Base-by-base conservation (phyloP, 2,113 vertebrate genomes). In the Nansenia antarctica region DNA sequence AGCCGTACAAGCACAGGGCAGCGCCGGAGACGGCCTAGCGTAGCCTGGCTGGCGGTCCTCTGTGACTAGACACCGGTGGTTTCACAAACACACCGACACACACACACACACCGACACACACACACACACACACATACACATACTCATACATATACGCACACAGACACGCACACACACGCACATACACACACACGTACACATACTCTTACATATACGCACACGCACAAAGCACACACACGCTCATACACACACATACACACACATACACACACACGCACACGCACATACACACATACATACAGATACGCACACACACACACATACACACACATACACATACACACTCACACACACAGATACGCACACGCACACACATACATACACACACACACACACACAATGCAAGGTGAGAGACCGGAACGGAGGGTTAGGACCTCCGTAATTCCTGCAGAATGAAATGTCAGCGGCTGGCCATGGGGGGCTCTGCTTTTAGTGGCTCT, bases 361-460 rank as follows among this genome's bases (percentile, higher is more conserved):
- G 2, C 49, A n/a, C 49, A n/a, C 52, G 2, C 52, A 26, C 52
- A 26, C 52, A 54, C 52, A 54, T n/a, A 53, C 18, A 53, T 20
- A 54, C 52, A 54, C 22, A 26, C 49, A 53, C 57, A 59, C 31
- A 22, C 59, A 61, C 59, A 35, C 12, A 18, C 32, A 34, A 34
- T 9, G 18, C 12, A 47, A 55, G 31, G 67, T 45, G 64, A 31
- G 37, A 77, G n/a, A n/a, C n/a, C n/a, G 24, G 53, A 53, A 29
- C 34, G 49, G 73, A 34, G 65, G 57, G 59, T 9, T 53, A 54
- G 39, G 67, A 84, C 71, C 76, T 78, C 53, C 42, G 72, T 83
- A 73, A 81, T 83, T 81, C 1, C 32, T 72, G 74, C 77, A 9
- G 62, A 84, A 82, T 78, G 83, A 86, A 88, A 88, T 86, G 86